These are phyloP conservation scores for Pygathrix nemaeus DNA, from an alignment of 2,113 vertebrate genomes.

Conservation along the genomic window DNA sequence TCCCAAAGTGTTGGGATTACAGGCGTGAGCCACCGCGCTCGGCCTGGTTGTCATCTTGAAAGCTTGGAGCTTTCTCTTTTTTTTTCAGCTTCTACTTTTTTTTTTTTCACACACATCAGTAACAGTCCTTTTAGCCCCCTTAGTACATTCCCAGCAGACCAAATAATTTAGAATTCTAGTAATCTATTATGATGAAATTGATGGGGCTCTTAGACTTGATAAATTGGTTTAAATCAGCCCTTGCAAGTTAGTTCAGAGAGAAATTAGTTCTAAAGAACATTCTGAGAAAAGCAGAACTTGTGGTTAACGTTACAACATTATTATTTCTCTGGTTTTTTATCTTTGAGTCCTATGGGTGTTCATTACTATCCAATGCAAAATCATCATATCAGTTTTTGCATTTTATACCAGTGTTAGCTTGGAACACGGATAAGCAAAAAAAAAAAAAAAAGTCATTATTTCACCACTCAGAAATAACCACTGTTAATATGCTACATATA, in stretches of 20 bases:
- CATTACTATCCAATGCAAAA: neutral
- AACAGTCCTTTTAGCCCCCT: neutral
- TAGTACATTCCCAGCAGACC: neutral
- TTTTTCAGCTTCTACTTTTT: neutral
- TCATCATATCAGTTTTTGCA: neutral
- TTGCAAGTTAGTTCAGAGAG: neutral
- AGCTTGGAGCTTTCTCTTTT: neutral
- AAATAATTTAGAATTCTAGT: slow-evolving; percentile 4
- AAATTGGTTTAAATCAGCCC: neutral
- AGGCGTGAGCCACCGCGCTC: no score
- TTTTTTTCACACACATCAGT: neutral
- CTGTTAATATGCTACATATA: neutral
- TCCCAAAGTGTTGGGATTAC: no score
- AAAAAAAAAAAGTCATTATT: neutral
- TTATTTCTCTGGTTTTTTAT: neutral
- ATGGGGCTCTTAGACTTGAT: neutral
- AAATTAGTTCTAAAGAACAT: neutral
- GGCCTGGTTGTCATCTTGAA: neutral
- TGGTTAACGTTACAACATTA: neutral
- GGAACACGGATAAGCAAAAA: neutral
- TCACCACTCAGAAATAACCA: neutral
- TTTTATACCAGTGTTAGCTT: neutral
- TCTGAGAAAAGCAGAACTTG: neutral
- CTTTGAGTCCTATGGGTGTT: neutral
- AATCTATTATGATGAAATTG: neutral